Base-by-base conservation (phyloP, 2,797 vertebrate species). In the Echiichthys vipera region DNA sequence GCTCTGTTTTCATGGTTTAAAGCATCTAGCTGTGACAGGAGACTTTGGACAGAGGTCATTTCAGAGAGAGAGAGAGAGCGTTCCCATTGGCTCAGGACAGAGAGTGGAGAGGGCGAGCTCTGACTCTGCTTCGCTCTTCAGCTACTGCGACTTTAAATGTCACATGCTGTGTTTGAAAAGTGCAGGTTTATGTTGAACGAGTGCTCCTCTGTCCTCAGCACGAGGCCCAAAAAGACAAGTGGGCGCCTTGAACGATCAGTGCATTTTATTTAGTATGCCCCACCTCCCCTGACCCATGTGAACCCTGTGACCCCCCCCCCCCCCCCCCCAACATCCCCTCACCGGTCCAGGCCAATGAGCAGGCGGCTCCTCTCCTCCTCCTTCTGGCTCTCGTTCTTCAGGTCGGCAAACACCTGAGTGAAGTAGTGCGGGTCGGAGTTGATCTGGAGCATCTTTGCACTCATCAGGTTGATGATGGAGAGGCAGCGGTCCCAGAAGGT, bases 401-500 rank as follows among this genome's bases (percentile, higher is more conserved):
- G 95, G 93, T 98, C 97, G 2, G 98, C 97, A 53, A 99, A 99
- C 90, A 99, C 96, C 96, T 99, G 98, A 65, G 98, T 99, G 94
- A 99, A 99, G 93, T 97, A 99, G 88, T 99, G 97, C 12, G 98
- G 96, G 92, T 99, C 98, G 0, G 97, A 97, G 81, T 99, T 99
- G 94, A 99, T 97, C 94, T 97, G 97, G 74, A 99, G 95, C 98
- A 99, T 99, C 94, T 99, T 98, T 76, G 95, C 91, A 74, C 97
- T 99, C 97, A 99, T 98, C 93, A 97, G 93, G 92, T 96, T 95
- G 93, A 99, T 99, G 89, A 99, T 96, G 78, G 97, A 97, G 83
- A 99, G 95, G 93, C 98, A 99, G 85, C 97, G 97, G 95, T 98
- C 97, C 98, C 98, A 99, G 92, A 99, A 99, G 81, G 95, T 95